phyloP scores from a whole-genome alignment of 2,797 vertebrate genomes.

The Scolopax bukidnonensis region DNA sequence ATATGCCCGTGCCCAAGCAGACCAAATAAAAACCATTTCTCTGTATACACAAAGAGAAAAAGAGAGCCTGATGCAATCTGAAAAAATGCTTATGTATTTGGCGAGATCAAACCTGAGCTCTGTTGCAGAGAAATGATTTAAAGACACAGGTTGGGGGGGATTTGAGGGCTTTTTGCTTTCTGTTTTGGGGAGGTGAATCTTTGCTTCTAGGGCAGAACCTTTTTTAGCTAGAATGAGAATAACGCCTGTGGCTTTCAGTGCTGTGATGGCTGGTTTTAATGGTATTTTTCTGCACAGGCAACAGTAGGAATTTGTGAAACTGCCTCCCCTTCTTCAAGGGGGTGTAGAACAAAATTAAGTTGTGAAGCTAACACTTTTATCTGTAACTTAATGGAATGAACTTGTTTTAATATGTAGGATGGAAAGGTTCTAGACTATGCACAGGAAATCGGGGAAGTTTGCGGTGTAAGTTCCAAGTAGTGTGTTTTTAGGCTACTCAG shows the following conservation, averaged over 20 bases:
- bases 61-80: neutral
- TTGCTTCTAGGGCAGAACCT: neutral
- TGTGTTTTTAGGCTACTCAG: neutral
- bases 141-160: fast-evolving
- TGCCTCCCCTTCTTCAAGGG: neutral
- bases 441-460: neutral
- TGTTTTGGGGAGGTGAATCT: neutral
- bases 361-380: neutral
- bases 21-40: neutral
- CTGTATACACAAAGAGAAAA: neutral
- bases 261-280: neutral
- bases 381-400: neutral
- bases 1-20: neutral
- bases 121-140: neutral
- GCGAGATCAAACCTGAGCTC: neutral
- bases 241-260: neutral
- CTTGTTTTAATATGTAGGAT: neutral
- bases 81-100: neutral
- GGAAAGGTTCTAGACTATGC: neutral
- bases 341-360: neutral
- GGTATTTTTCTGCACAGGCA: neutral
- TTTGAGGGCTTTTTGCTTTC: neutral
- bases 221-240: neutral
- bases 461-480: neutral
- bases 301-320: neutral